Base-by-base conservation (phyloP, 2,888 invertebrate species). In the Iphiclides podalirius region DNA sequence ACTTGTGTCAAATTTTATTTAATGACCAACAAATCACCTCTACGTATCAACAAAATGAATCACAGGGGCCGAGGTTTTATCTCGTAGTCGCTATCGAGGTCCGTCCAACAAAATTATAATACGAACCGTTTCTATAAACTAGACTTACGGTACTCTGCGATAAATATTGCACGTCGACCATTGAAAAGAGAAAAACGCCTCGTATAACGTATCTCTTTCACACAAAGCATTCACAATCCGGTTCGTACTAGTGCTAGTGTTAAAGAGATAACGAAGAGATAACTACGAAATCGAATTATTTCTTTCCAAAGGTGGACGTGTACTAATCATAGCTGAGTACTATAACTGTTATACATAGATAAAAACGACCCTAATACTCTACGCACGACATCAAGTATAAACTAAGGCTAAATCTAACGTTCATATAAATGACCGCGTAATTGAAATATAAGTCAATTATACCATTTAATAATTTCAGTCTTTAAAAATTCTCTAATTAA, bases 1-100 rank as follows among this genome's bases (percentile, higher is more conserved):
- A 55, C 64, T 64, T 79, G 75, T 78, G 67, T 75, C 67, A 82
- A 80, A 70, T 72, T 73, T 79, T 77, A 75, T 78, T 81, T 72
- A 66, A 76, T 80, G 77, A 78, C 72, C 79, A 83, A 84, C 82
- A 83, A 67, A 68, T 67, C 74, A 78, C 64, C 45, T 60, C 84
- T 85, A 86, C 75, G 50, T 74, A 54, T 69, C 74, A 84, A 85
- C 80, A 79, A 78, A 83, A 83, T 79, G 79, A 85, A 87, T 86
- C 87, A 88, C 87, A 86, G 83, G 86, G 85, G 72, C 67, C 71
- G 72, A 75, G 77, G 83, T 82, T 80, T 81, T 73, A 76, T 78
- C 75, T 79, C 79, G 76, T 70, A 39, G 49, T 14, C 17, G 35
- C 47, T 40, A 23, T 15, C 36, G 43, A 34, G 26, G 16, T 38